Evolutionary conservation across 2,888 invertebrate species (phyloP), one percentile per base, ranked within the genome.

Genomic region (Hoplodrina ambigua): DNA sequence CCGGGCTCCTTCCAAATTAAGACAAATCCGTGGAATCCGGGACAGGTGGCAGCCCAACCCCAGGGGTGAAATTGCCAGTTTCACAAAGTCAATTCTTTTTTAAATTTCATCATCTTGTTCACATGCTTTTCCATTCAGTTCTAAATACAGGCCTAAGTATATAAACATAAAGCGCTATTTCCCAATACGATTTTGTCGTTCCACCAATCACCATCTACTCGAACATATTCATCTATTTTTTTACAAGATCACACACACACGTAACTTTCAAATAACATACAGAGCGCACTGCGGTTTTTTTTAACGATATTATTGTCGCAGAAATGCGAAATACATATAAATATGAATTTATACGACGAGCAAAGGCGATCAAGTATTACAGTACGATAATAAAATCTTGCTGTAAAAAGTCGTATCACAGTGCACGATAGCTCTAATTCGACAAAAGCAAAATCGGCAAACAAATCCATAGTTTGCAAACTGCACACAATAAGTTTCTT

Each of bases 401-500:
- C 17, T 46, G 46, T 46, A 46, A 46, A 44, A 10, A 44, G 15
- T 44, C 17, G 46, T 11, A 46, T 17, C 17, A 17, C 17, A 46
- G 17, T 41, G 41, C 41, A 8, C 41, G 41, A 11, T 17, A 46
- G 17, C 44, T 17, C 46, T 15, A 46, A 49, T 25, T 60, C n/a
- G 33, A 72, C 4, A 30, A 54, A 17, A 49, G 54, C 37, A 20
- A 54, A 25, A n/a, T 50, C 3, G n/a, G 8, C 8, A 19, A 53
- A 10, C 10, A 55, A 54, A 53, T 37, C 0, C 15, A 54, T 30
- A 2, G 8, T 19, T 55, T 33, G 20, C 53, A 44, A 41, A 52
- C 15, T 60, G 46, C 19, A 77, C 50, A 53, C 19, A 41, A 58
- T 53, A 57, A 60, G 17, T 49, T 44, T 58, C 37, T 17, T 20